These are phyloP conservation scores for Tholera decimalis DNA, from an alignment of 2,888 invertebrate species.

Conservation along the genomic window DNA sequence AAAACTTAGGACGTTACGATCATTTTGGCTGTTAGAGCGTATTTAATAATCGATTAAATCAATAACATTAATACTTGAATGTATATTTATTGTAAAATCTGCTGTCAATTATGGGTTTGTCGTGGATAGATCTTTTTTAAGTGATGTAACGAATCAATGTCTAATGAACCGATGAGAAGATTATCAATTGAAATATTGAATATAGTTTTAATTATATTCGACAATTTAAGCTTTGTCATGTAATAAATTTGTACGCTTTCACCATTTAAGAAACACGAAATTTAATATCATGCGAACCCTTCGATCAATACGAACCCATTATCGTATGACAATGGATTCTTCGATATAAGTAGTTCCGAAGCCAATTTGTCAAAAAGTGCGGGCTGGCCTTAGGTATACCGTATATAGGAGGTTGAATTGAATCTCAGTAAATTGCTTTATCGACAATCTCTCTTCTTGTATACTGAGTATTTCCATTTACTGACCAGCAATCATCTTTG, in stretches of 20 bases:
- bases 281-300: no score
- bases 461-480: no score
- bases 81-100: slow-evolving; percentile 29
- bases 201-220: neutral
- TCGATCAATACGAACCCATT: no score
- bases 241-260: neutral
- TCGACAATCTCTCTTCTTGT: no score
- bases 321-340: no score
- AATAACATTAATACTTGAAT: slow-evolving; percentile 44
- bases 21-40: slow-evolving; percentile 51
- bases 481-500: neutral
- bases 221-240: neutral
- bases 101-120: slow-evolving; percentile 30
- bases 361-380: no score
- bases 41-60: slow-evolving; percentile 61
- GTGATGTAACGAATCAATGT: neutral
- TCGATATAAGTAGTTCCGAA: no score
- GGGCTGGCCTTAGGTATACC: no score
- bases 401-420: no score
- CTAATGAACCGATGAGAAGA: neutral
- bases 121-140: slow-evolving; percentile 15
- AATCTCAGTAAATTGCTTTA: no score
- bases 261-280: no score
- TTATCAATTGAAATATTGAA: no score
- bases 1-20: slow-evolving; percentile 57